Evolutionary conservation across 2,113 vertebrate species (phyloP), one percentile per base, ranked within the genome.

Genomic region (Varanus komodoensis): DNA sequence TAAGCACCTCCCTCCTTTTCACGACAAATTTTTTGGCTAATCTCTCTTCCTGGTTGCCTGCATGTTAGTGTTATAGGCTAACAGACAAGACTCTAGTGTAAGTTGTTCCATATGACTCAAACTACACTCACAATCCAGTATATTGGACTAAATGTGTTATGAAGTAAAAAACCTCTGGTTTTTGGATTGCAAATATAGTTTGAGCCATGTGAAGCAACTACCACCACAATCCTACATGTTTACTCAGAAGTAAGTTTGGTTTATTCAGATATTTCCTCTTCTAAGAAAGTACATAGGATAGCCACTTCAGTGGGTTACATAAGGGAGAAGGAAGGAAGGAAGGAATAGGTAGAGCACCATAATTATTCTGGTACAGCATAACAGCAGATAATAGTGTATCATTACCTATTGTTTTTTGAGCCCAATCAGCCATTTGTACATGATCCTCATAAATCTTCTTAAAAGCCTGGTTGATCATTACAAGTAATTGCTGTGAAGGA

Each of bases 391-490:
- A 19, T 68, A 29, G 34, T n/a, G 25, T 44, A 12, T 44, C 9
- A 48, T 88, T 85, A 91, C 90, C 90, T 85, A 91, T 64, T 19
- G 87, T 73, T 50, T 88, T 91, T 84, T 88, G 87, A 80, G 90
- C 90, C 90, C 90, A 91, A 21, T 91, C 90, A 85, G 90, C 64
- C 90, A 85, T 91, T 61, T 91, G 90, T 50, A 91, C 68, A 34
- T 74, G 82, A 8, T 91, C 90, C 38, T 91, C 90, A 88, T 88
- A 91, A 15, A 85, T 78, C 75, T 88, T 91, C 87, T 85, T 91
- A 89, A 91, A 85, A 85, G 87, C 50, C 74, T 48, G 38, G 73
- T 81, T 85, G 52, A 88, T 73, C 54, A 85, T 74, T 71, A 54
- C 11, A 1, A 85, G 38, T 67, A 88, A 52, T 88, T 88, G 50